Evolutionary conservation across 2,888 invertebrate species (phyloP).

Genomic region (Troglohyphantes excavatus): DNA sequence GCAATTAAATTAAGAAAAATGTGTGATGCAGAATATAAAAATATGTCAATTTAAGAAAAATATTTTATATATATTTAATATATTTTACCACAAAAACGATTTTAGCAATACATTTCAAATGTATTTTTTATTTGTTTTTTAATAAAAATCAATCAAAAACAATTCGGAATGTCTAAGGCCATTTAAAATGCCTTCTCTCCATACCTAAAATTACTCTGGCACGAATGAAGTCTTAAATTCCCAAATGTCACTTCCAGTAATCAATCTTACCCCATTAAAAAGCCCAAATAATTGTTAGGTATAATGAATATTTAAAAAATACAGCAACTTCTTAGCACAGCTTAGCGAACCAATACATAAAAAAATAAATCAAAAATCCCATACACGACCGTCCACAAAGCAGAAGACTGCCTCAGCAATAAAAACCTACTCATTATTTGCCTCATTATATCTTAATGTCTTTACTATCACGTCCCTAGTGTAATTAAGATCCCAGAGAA

Average conservation of each 20-base stretch:
- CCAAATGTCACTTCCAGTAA: background rate
- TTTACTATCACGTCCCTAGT: constrained; percentile 71
- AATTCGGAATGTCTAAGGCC: too few relatives aligned
- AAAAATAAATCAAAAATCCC: constrained; percentile 1
- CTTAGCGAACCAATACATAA: background rate
- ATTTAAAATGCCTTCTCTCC: too few relatives aligned
- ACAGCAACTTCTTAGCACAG: background rate
- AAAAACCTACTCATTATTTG: constrained; percentile 74
- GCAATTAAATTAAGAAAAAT: too few relatives aligned
- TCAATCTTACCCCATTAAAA: background rate
- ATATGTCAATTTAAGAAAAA: too few relatives aligned
- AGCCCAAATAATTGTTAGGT: background rate
- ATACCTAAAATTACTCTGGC: too few relatives aligned
- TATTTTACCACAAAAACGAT: too few relatives aligned
- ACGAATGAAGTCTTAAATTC: too few relatives aligned
- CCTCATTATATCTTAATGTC: constrained; percentile 77
- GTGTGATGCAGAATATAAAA: too few relatives aligned
- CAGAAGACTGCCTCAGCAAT: constrained; percentile 54
- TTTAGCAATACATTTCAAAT: background rate
- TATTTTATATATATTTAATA: too few relatives aligned
- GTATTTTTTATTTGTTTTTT: background rate
- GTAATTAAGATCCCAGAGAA: constrained; percentile 65
- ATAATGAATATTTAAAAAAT: background rate
- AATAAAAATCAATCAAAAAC: too few relatives aligned
- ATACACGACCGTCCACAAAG: constrained; percentile 6